A percentile compares a stretch with the other conserved stretches of the same genome.
Conservation (phyloP, 2,797 vertebrate species). For the Adrianichthys oophorus region DNA sequence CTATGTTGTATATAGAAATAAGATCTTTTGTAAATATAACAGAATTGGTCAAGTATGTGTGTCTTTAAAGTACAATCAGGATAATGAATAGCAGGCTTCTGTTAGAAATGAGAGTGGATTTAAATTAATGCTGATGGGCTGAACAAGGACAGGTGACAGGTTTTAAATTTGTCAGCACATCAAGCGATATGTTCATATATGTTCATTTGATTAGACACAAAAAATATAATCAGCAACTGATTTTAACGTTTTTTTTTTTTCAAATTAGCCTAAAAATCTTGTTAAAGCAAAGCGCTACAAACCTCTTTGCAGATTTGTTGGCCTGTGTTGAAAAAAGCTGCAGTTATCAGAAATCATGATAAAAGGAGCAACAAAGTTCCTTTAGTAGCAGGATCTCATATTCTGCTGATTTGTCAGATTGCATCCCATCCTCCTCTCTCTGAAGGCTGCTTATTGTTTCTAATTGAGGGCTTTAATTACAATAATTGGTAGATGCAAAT, state of each 20-base stretch:
- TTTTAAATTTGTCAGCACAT: constrained; percentile 44
- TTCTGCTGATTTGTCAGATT: constrained; percentile 67
- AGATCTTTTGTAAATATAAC: constrained; percentile 71
- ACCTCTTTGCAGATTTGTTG: constrained; percentile 41
- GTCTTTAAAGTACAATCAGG: constrained; percentile 75
- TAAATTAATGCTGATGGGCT: constrained; percentile 52
- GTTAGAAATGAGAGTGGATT: constrained; percentile 49
- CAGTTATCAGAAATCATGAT: constrained; percentile 53
- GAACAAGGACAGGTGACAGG: constrained; percentile 47
- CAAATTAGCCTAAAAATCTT: constrained; percentile 18
- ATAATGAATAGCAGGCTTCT: constrained; percentile 76
- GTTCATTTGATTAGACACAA: constrained; percentile 15
- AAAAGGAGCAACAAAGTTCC: constrained; percentile 28
- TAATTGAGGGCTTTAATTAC: constrained; percentile 76
- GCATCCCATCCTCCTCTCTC: constrained; percentile 55
- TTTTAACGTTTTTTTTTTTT: constrained; percentile 16
- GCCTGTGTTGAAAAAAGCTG: constrained; percentile 34
- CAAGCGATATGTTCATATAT: constrained; percentile 39
- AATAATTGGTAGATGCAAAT: constrained; percentile 81
- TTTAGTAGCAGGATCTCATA: constrained; percentile 31
- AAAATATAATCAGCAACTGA: constrained; percentile 10
- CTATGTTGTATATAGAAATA: constrained; percentile 64
- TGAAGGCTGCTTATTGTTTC: constrained; percentile 55
- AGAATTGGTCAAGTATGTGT: constrained; percentile 64
- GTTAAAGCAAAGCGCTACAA: constrained; percentile 44